These are phyloP conservation scores for Indicator maculatus DNA, from an alignment of 2,113 vertebrate species.

Conservation along the genomic window DNA sequence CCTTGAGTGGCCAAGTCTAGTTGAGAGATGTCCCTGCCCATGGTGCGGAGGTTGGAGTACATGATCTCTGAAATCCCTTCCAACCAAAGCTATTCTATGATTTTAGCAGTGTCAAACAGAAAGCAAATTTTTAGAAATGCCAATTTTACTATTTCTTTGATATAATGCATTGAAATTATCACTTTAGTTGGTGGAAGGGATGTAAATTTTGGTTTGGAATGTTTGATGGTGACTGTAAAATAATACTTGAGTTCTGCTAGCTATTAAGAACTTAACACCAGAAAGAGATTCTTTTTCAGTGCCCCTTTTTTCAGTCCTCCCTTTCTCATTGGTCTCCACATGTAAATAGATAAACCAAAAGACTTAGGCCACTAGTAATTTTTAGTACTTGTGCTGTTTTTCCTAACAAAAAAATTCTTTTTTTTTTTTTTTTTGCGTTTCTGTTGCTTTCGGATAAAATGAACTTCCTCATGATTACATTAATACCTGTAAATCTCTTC, in stretches of 20 bases:
- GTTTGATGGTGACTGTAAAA: not conserved
- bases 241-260: not conserved
- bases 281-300: not conserved
- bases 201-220: not conserved
- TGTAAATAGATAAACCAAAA: not conserved
- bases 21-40: too few species aligned
- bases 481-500: not conserved
- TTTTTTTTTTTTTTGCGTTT: not conserved
- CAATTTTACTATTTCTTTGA: not conserved
- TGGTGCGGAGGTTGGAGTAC: too few species aligned
- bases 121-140: not conserved
- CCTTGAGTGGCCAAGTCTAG: too few species aligned
- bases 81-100: too few species aligned
- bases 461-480: not conserved
- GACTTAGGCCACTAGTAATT: not conserved
- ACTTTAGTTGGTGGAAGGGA: not conserved
- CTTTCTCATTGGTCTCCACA: not conserved
- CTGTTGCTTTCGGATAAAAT: not conserved
- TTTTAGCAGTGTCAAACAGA: not conserved
- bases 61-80: too few species aligned
- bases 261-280: not conserved
- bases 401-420: not conserved
- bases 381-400: not conserved
- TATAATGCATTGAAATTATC: not conserved
- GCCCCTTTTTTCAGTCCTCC: not conserved